A percentile compares a stretch with the other conserved stretches of the same genome.
phyloP scores from a whole-genome alignment of 2,888 invertebrate species.

The Limnephilus marmoratus region DNA sequence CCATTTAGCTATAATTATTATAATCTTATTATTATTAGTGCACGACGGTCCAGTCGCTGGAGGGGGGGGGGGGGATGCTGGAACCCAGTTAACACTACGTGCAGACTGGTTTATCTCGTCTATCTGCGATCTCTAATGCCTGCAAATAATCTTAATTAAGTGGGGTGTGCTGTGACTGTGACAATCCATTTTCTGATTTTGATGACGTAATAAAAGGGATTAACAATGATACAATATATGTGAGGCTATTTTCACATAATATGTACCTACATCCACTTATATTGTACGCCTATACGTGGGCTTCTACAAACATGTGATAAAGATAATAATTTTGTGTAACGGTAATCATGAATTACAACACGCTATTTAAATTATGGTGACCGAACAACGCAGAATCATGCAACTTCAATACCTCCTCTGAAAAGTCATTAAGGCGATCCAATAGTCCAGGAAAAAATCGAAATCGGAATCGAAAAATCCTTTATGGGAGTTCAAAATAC shows the following conservation, averaged over 20 bases:
- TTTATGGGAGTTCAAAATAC: too few relatives aligned
- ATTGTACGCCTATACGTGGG: too few relatives aligned
- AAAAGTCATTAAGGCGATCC: too few relatives aligned
- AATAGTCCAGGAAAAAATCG: too few relatives aligned
- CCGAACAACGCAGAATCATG: too few relatives aligned
- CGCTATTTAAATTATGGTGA: too few relatives aligned
- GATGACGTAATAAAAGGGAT: background rate
- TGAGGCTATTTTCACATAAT: background rate
- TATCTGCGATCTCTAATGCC: conserved; percentile 7
- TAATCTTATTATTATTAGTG: conserved; percentile 20
- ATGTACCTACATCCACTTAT: background rate
- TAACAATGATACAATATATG: background rate
- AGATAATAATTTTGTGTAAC: too few relatives aligned
- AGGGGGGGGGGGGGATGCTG: background rate
- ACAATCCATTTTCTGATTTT: background rate
- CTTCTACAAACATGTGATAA: too few relatives aligned
- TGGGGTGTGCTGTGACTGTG: background rate
- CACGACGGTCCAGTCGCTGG: background rate
- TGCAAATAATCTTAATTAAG: background rate
- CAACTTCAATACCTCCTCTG: too few relatives aligned
- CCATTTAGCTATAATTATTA: conserved; percentile 48
- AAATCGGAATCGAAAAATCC: too few relatives aligned
- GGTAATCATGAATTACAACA: too few relatives aligned
- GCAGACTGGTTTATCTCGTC: background rate
- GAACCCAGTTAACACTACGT: background rate